Percentiles rank a stretch among this genome's conserved stretches.
Evolutionary conservation across 2,888 invertebrate species (phyloP).

Genomic region (Acrobeloides nanus): DNA sequence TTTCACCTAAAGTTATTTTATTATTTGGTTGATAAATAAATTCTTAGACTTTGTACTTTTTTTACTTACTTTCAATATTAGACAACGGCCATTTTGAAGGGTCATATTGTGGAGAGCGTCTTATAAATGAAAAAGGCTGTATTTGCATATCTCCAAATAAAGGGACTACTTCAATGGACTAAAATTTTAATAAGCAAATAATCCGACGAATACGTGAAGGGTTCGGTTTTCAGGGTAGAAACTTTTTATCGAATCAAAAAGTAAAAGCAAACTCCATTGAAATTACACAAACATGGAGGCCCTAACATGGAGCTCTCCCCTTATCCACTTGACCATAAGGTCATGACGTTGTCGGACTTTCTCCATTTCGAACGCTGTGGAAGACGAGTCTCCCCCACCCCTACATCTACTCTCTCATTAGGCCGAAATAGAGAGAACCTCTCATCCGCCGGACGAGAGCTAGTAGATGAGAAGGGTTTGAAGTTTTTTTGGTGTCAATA

Average conservation of each 20-base stretch:
- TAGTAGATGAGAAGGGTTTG: too few species aligned
- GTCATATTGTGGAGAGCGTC: slow-evolving; percentile 84
- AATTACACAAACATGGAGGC: slow-evolving; percentile 1
- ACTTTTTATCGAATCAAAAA: slow-evolving; percentile 2
- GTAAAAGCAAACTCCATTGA: not conserved
- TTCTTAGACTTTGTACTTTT: slow-evolving; percentile 4
- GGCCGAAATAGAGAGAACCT: too few species aligned
- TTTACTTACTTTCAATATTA: slow-evolving; percentile 61
- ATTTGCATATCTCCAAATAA: slow-evolving; percentile 99
- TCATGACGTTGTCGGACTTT: too few species aligned
- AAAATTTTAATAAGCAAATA: slow-evolving; percentile 12
- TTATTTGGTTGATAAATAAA: not conserved
- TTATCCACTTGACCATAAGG: too few species aligned
- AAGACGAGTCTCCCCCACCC: too few species aligned
- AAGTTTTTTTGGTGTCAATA: too few species aligned
- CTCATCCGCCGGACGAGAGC: too few species aligned
- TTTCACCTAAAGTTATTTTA: slow-evolving; percentile 30
- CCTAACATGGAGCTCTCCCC: too few species aligned
- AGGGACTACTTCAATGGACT: slow-evolving; percentile 86
- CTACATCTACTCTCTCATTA: too few species aligned
- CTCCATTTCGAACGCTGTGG: too few species aligned
- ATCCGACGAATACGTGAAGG: not conserved
- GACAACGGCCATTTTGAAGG: slow-evolving; percentile 78
- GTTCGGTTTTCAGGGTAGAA: too few species aligned
- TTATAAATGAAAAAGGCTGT: slow-evolving; percentile 93